phyloP scores from a whole-genome alignment of 2,888 invertebrate genomes.

The Psylliodes chrysocephalus region DNA sequence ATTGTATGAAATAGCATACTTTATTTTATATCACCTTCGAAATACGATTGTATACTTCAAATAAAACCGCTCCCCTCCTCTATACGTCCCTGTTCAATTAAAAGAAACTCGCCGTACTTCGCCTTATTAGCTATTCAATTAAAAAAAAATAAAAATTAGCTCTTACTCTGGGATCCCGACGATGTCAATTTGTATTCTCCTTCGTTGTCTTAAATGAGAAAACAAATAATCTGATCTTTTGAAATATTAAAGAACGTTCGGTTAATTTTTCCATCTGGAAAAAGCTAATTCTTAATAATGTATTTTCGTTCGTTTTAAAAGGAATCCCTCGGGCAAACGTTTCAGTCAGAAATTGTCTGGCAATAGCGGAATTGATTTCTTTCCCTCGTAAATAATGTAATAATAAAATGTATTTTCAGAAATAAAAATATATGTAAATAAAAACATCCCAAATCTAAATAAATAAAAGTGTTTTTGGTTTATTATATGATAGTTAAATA shows the following conservation, averaged over 20 bases:
- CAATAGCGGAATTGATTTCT: background rate
- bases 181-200: conserved; percentile 17
- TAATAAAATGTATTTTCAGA: too few relatives aligned
- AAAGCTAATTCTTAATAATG: conserved; percentile 52
- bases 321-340: background rate
- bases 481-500: too few relatives aligned
- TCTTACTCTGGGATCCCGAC: background rate
- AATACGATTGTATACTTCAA: too few relatives aligned
- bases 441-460: too few relatives aligned
- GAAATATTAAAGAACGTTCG: conserved; percentile 58
- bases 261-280: conserved; percentile 56
- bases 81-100: too few relatives aligned
- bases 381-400: too few relatives aligned
- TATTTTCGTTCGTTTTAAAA: conserved; percentile 38
- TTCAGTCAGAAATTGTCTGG: background rate
- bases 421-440: too few relatives aligned
- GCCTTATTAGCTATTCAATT: conserved; percentile 33
- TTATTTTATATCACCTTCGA: too few relatives aligned
- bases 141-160: conserved; percentile 31
- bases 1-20: too few relatives aligned
- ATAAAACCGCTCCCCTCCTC: too few relatives aligned
- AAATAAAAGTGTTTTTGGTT: too few relatives aligned
- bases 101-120: too few relatives aligned
- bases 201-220: conserved; percentile 48
- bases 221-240: conserved; percentile 58